Base-by-base conservation (phyloP, 2,113 vertebrate genomes). In the Albula glossodonta region DNA sequence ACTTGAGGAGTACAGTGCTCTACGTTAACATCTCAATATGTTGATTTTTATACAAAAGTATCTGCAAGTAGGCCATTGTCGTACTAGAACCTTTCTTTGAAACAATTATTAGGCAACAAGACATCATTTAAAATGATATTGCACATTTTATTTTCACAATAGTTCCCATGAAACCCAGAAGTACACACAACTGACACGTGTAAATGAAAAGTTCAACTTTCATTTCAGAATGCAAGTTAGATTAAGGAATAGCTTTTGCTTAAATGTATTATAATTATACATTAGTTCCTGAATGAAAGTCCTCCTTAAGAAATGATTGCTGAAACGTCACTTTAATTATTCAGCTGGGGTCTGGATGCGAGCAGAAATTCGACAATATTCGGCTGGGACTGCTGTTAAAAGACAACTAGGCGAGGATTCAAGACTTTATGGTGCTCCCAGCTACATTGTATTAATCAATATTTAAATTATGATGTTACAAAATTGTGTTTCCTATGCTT, bases 291-390 rank as follows among this genome's bases (percentile, higher is more conserved):
- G 95, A 88, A 89, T 91, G 52, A 83, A 91, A 10, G 6, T 41
- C 51, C 60, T 25, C 51, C 57, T 5, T 41, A 41, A 51, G 12
- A 17, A 41, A 87, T 85, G 84, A 84, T 88, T 90, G 88, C 92
- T 15, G 89, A 93, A 86, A 92, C 94, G 92, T 90, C 92, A 93
- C 93, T 95, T 96, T 95, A 92, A 92, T 90, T 94, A 94, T 95
- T 93, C 91, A 90, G 94, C 5, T 9, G 2, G 77, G 7, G 15
- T 8, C 25, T 49, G 25, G 83, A 9, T 49, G 49, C 66, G 13
- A n/a, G 63, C 10, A 48, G 25, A 22, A 7, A 52, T 78, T 51
- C 83, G 8, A 51, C 51, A 78, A 53, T 25, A 63, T 8, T n/a
- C 31, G 15, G 57, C 56, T 31, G 5, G 49, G 17, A 41, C 50